Evolutionary conservation across 2,888 invertebrate species (phyloP).

Genomic region (Thelaira solivaga): DNA sequence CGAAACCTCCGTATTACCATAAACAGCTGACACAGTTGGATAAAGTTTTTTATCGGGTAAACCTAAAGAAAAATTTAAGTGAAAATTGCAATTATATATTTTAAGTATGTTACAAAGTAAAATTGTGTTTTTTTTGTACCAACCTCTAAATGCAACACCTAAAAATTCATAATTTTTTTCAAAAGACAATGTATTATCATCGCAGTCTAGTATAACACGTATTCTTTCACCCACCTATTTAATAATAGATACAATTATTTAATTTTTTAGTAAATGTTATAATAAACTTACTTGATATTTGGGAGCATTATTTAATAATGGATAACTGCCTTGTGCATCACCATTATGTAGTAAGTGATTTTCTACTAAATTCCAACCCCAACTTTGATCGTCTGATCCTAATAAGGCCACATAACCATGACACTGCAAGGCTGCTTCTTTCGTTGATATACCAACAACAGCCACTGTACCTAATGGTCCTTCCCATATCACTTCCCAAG

Average conservation of each 20-base stretch:
- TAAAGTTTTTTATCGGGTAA: conserved; percentile 94
- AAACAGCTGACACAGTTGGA: conserved; percentile 98
- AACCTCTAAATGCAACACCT: conserved; percentile 97
- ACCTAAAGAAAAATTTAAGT: conserved; percentile 79
- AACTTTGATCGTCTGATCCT: conserved; percentile 97
- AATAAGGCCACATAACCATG: conserved; percentile 96
- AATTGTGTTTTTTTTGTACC: neutral
- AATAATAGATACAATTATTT: neutral
- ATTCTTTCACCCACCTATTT: conserved; percentile 95
- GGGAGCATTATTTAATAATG: conserved; percentile 95
- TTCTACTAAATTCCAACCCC: conserved; percentile 99
- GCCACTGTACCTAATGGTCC: conserved; percentile 99
- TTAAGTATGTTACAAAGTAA: too few relatives aligned
- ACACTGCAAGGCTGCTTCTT: conserved; percentile 94
- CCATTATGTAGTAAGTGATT: conserved; percentile 98
- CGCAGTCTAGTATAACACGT: conserved; percentile 97
- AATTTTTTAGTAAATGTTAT: neutral
- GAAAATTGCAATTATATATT: too few relatives aligned
- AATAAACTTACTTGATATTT: conserved; percentile 90
- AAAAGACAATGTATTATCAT: conserved; percentile 96
- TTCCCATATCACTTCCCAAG: conserved; percentile 99
- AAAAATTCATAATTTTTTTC: conserved; percentile 99
- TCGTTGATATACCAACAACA: conserved; percentile 95
- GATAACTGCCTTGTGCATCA: conserved; percentile 95
- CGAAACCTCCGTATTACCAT: conserved; percentile 99